Conservation (phyloP, 2,888 invertebrate species). For the Cryptophagus acutangulus region DNA sequence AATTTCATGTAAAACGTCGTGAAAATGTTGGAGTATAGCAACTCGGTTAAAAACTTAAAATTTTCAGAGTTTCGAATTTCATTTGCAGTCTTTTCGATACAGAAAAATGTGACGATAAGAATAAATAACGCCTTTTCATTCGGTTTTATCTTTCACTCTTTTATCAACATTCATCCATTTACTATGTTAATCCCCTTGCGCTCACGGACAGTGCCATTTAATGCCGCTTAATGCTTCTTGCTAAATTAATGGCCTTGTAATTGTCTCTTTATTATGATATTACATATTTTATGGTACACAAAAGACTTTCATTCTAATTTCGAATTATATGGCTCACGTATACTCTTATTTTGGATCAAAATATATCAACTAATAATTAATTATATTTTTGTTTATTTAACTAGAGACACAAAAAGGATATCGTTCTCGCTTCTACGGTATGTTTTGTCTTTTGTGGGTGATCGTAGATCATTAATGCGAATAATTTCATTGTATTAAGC, state of each 20-base stretch:
- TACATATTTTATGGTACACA: constrained; percentile 3
- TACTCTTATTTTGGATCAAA: too few species aligned
- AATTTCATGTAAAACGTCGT: constrained; percentile 3
- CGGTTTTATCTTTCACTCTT: constrained; percentile 42
- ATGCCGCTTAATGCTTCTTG: constrained; percentile 40
- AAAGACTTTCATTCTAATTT: not conserved
- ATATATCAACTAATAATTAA: too few species aligned
- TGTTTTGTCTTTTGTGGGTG: too few species aligned
- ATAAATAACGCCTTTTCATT: constrained; percentile 45
- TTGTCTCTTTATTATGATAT: constrained; percentile 24
- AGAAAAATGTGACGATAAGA: constrained; percentile 44
- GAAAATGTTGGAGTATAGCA: constrained; percentile 12
- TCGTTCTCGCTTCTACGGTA: too few species aligned
- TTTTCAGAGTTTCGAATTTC: constrained; percentile 38
- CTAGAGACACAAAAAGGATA: too few species aligned
- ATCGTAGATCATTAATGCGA: too few species aligned
- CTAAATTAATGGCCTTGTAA: constrained; percentile 41
- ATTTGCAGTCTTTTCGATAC: constrained; percentile 41
- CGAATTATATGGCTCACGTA: too few species aligned
- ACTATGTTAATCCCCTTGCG: constrained; percentile 46
- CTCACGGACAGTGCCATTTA: constrained; percentile 46
- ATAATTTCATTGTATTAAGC: too few species aligned
- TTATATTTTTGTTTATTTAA: too few species aligned
- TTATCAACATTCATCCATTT: constrained; percentile 44
- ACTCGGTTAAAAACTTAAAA: constrained; percentile 24